Percentiles rank a stretch among this genome's conserved stretches.
Conservation (phyloP, 1,140 invertebrate genomes). For the Penaeus chinensis region DNA sequence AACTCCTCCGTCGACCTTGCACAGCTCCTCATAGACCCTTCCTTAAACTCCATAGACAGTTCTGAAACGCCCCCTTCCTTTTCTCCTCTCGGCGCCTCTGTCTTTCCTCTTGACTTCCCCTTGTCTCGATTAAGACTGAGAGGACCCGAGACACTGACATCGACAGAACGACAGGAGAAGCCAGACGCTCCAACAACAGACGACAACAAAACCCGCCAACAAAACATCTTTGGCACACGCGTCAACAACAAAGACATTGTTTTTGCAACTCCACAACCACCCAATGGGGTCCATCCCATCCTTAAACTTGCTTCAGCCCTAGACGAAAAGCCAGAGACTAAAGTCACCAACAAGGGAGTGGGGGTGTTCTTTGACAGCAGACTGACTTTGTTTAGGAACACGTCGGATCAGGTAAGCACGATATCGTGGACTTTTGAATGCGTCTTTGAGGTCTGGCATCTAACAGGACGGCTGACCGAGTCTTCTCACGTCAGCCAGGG, state of each 20-base stretch:
- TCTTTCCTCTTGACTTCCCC: slow-evolving; percentile 12
- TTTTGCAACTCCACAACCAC: slow-evolving; percentile 29
- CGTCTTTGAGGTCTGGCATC: not conserved
- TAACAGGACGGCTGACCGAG: no score
- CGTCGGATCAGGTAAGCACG: slow-evolving; percentile 18
- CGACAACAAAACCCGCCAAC: slow-evolving; percentile 20
- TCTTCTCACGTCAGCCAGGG: no score
- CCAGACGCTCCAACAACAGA: slow-evolving; percentile 15
- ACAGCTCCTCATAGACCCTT: not conserved
- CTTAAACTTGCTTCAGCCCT: not conserved
- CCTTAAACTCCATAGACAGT: not conserved
- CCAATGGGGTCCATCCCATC: slow-evolving; percentile 3
- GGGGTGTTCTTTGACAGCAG: slow-evolving; percentile 51
- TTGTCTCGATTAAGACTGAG: not conserved
- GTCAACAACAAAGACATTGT: slow-evolving; percentile 36
- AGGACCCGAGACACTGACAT: not conserved
- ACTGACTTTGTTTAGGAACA: slow-evolving; percentile 33
- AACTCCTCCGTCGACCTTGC: not conserved
- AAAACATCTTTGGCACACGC: slow-evolving; percentile 20
- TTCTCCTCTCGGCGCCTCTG: slow-evolving; percentile 5
- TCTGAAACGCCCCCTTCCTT: not conserved
- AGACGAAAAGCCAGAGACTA: slow-evolving; percentile 19
- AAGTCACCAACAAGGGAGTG: not conserved
- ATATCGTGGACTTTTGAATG: not conserved
- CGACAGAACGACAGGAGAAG: slow-evolving; percentile 1